Percentiles rank a stretch among this genome's conserved stretches.
These are phyloP conservation scores for Embiotoca jacksoni DNA, from an alignment of 2,113 vertebrate genomes.

Conservation along the genomic window DNA sequence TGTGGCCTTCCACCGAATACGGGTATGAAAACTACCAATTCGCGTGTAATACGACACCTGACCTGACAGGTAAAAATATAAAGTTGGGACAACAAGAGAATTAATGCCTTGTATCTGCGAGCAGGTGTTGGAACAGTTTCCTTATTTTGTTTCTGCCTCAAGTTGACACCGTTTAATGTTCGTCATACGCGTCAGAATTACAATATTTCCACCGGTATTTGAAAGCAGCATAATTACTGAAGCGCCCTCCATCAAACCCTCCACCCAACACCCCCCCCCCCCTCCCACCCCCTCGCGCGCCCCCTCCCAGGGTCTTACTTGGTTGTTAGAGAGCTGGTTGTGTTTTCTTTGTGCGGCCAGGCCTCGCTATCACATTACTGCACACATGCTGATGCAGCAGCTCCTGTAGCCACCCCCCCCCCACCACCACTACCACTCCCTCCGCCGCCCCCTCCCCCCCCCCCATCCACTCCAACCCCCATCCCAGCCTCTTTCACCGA, in stretches of 20 bases:
- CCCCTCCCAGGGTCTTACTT: slow-evolving; percentile 67
- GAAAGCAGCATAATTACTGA: slow-evolving; percentile 70
- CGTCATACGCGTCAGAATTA: slow-evolving; percentile 28
- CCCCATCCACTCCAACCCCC: slow-evolving; percentile 8
- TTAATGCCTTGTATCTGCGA: slow-evolving; percentile 9
- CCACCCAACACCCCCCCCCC: slow-evolving; percentile 13
- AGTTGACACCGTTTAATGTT: slow-evolving; percentile 53
- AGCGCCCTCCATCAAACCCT: slow-evolving; percentile 38
- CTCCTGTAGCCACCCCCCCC: slow-evolving; percentile 32
- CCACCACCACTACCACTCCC: slow-evolving; percentile 1
- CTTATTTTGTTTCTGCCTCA: slow-evolving; percentile 35
- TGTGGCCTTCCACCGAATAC: not conserved
- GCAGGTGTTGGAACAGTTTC: slow-evolving; percentile 28
- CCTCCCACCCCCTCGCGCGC: slow-evolving; percentile 18
- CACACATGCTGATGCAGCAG: slow-evolving; percentile 86
- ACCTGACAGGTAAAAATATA: slow-evolving; percentile 19
- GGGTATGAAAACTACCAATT: too few species aligned
- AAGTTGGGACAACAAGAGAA: not conserved
- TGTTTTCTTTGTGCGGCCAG: slow-evolving; percentile 85
- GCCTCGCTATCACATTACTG: slow-evolving; percentile 84
- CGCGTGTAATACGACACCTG: too few species aligned
- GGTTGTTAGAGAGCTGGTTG: slow-evolving; percentile 77
- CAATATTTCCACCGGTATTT: slow-evolving; percentile 47
- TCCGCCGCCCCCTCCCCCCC: slow-evolving; percentile 11
- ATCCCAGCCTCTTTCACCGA: slow-evolving; percentile 34